phyloP scores from a whole-genome alignment of 2,797 vertebrate species.

The Peromyscus attwateri region DNA sequence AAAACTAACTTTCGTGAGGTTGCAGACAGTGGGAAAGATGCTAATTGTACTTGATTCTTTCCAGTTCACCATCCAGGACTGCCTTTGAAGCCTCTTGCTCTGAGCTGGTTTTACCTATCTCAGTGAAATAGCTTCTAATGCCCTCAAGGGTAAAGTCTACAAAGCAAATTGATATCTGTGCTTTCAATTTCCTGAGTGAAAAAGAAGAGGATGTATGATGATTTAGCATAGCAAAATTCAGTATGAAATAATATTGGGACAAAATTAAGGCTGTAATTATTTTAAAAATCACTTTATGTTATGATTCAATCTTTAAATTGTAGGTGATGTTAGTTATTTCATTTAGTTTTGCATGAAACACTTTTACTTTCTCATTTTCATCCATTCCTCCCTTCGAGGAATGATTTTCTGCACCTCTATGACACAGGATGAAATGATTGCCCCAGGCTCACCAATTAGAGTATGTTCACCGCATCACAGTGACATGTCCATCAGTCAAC shows the following conservation, averaged over 20 bases:
- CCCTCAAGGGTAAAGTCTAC: background rate
- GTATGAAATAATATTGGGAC: background rate
- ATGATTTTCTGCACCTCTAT: background rate
- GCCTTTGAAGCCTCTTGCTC: background rate
- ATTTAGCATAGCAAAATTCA: background rate
- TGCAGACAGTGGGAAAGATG: background rate
- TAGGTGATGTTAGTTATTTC: constrained; percentile 34
- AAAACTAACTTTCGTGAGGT: background rate
- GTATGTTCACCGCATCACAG: background rate
- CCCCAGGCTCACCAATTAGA: background rate
- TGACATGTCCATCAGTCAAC: background rate
- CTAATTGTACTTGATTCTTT: background rate
- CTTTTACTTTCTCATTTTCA: background rate
- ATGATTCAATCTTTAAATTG: background rate
- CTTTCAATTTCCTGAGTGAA: background rate
- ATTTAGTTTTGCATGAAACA: background rate
- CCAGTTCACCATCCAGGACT: background rate
- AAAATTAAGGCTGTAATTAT: background rate
- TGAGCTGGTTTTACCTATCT: background rate
- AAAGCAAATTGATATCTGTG: background rate
- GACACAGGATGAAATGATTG: background rate
- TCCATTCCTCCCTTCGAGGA: background rate
- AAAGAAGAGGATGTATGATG: background rate
- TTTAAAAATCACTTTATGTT: background rate
- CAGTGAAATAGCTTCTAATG: background rate